Conservation (phyloP, 1,140 invertebrate species). For the Microplitis demolitor region DNA sequence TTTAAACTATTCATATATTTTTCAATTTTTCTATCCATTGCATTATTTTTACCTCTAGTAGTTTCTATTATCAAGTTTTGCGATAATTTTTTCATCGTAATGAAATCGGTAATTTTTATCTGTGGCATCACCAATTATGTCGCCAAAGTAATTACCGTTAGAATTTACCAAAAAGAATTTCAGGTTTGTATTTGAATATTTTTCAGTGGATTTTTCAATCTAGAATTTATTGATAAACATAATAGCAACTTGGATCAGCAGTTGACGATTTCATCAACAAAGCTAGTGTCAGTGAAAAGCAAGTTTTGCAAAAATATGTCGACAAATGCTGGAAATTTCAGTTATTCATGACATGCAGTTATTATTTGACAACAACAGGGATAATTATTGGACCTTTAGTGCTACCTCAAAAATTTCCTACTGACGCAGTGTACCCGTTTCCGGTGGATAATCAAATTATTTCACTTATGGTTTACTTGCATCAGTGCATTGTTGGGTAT, state of each 20-base stretch:
- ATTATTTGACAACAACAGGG: background rate
- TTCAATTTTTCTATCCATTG: background rate
- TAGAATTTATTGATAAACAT: background rate
- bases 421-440: constrained; percentile 35
- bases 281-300: background rate
- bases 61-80: background rate
- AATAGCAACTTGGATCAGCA: background rate
- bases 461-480: constrained; percentile 24
- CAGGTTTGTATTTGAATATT: background rate
- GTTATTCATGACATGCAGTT: background rate
- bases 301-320: constrained; percentile 1
- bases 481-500: constrained; percentile 29
- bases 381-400: constrained; percentile 28
- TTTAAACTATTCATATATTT: background rate
- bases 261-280: background rate
- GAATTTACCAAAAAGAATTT: background rate
- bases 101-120: background rate
- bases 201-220: background rate
- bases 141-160: background rate
- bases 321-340: constrained; percentile 7
- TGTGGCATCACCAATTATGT: background rate
- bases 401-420: constrained; percentile 29
- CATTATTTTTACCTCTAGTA: background rate
- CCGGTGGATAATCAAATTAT: constrained; percentile 14
- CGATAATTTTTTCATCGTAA: background rate